phyloP scores from a whole-genome alignment of 2,797 vertebrate genomes.

The Eulemur rubriventer region DNA sequence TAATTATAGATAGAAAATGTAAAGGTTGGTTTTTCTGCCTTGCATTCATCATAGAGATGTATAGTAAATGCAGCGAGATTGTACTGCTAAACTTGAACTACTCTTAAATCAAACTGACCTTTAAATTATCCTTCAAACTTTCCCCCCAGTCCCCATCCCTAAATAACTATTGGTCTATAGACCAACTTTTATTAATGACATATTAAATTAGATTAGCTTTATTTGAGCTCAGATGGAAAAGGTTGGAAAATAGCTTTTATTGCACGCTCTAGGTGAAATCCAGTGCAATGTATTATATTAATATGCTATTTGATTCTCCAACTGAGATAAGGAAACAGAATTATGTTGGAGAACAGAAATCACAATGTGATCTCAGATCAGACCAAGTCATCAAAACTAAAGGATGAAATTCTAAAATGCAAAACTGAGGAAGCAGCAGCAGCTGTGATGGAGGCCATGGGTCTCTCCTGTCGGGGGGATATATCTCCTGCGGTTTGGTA shows the following conservation, averaged over 20 bases:
- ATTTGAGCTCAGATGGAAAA: constrained; percentile 52
- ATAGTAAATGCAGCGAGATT: constrained; percentile 54
- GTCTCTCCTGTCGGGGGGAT: not conserved
- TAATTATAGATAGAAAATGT: constrained; percentile 68
- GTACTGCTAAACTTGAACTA: constrained; percentile 53
- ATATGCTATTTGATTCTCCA: constrained; percentile 67
- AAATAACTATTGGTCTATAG: constrained; percentile 50
- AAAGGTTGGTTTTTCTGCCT: constrained; percentile 60
- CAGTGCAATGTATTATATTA: constrained; percentile 68
- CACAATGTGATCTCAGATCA: not conserved
- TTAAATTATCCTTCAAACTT: constrained; percentile 62
- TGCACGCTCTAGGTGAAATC: constrained; percentile 57
- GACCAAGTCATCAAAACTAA: constrained; percentile 33
- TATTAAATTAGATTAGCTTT: constrained; percentile 68
- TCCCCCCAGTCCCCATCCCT: not conserved
- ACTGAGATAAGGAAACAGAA: constrained; percentile 68
- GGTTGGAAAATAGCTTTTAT: constrained; percentile 65
- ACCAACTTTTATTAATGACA: constrained; percentile 65
- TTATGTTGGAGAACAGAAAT: constrained; percentile 50
- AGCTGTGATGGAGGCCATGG: not conserved
- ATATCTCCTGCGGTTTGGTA: not conserved
- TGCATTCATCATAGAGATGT: constrained; percentile 52
- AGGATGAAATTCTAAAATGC: constrained; percentile 4
- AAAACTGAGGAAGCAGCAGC: not conserved
- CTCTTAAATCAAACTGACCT: constrained; percentile 64